Evolutionary conservation across 2,113 vertebrate species (phyloP).

Genomic region (Microcebus ravelobensis): DNA sequence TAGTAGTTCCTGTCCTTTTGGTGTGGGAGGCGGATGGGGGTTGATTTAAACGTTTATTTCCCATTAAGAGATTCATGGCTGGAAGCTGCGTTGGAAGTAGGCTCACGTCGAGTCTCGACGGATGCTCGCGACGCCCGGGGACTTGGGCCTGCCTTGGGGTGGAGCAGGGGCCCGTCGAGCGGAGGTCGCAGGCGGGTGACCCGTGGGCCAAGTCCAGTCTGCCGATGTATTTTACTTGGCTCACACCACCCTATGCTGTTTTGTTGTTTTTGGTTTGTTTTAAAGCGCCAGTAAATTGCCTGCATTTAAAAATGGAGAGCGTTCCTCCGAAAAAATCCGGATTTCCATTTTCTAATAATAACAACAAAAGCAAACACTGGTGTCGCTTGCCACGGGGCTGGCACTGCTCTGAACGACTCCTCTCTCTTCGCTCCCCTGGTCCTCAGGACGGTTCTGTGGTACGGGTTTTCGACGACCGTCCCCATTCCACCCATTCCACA

Average conservation of each 20-base stretch:
- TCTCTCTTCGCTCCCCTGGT: rapidly evolving
- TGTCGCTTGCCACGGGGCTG: background rate
- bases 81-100: background rate
- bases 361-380: background rate
- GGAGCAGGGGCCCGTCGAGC: background rate
- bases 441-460: background rate
- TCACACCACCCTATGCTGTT: background rate
- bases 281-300: background rate
- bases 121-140: rapidly evolving
- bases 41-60: conserved; percentile 31
- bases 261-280: background rate
- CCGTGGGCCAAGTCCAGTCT: background rate
- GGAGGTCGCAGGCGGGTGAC: background rate
- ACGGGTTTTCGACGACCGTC: background rate
- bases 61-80: background rate
- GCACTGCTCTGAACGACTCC: background rate
- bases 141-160: background rate
- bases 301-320: conserved; percentile 10
- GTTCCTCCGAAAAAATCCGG: background rate
- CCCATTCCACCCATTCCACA: background rate
- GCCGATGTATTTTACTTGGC: conserved; percentile 38
- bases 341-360: conserved; percentile 65
- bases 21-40: background rate
- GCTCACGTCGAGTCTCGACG: background rate
- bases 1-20: conserved; percentile 6